Evolutionary conservation across 2,797 vertebrate species (phyloP).

Genomic region (Microchirus variegatus): DNA sequence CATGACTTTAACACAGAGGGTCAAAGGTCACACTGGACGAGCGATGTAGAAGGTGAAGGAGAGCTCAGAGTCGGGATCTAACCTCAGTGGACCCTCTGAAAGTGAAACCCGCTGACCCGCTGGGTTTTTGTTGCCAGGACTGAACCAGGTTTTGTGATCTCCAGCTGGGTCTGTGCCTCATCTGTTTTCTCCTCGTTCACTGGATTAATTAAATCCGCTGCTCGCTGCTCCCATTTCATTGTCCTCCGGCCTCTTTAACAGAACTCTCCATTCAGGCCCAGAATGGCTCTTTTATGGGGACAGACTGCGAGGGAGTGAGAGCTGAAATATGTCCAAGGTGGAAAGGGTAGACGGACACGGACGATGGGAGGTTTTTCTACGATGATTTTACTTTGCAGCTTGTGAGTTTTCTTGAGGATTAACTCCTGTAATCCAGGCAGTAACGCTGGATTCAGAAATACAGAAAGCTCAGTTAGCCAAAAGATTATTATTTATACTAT

Average conservation of each 20-base stretch:
- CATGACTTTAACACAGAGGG: no score
- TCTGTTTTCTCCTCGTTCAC: conserved; percentile 55
- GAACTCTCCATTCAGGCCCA: conserved; percentile 51
- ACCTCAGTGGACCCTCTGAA: conserved; percentile 18
- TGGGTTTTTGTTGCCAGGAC: conserved; percentile 22
- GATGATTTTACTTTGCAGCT: not conserved
- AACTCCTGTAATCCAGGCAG: no score
- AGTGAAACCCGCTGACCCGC: conserved; percentile 34
- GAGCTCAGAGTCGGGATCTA: conserved; percentile 22
- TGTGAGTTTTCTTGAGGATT: not conserved
- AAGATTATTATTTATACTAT: no score
- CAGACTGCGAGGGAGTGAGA: conserved; percentile 9
- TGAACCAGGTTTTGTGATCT: conserved; percentile 31
- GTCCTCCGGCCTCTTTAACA: conserved; percentile 48
- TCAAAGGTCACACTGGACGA: not conserved
- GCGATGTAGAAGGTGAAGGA: not conserved
- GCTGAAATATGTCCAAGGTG: conserved; percentile 15
- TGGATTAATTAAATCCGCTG: conserved; percentile 63
- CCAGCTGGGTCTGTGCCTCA: conserved; percentile 48
- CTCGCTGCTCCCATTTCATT: conserved; percentile 59
- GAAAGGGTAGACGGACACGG: not conserved
- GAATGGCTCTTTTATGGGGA: conserved; percentile 32
- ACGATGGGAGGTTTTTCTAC: not conserved
- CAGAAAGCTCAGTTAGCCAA: no score
- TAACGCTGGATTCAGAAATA: no score